Base-by-base conservation (phyloP, 1,140 invertebrate genomes). In the Sipha flava region DNA sequence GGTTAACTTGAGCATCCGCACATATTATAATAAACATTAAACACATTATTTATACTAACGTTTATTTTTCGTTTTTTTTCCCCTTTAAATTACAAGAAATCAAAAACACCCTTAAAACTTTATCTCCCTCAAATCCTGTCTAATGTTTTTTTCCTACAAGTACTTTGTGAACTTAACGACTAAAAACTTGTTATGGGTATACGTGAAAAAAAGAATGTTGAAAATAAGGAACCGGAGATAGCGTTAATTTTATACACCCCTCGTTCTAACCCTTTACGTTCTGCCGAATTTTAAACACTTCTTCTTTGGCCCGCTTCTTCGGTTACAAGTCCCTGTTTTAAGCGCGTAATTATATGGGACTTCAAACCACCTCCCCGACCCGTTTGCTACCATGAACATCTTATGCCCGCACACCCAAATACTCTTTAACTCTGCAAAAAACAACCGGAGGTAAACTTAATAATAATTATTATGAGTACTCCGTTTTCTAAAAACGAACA, bases 221-320 rank as follows among this genome's bases (percentile, higher is more conserved):
- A 77, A 59, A 59, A 77, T 59, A 59, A 77, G 73, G 73, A 77
- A 77, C 73, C 73, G 73, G 73, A 77, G 73, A 77, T 77, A 77
- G 52, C 73, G 73, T 59, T 77, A 77, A 77, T 77, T 77, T 77
- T 77, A 77, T 77, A 77, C 73, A 77, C 52, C 49, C 49, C 73
- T 77, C 23, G n/a, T 54, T 21, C 70, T 52, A 73, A 49, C 73
- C 73, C 52, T 77, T 77, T 57, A 77, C 73, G 23, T 77, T 57
- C 37, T 57, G 34, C 73, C 73, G 73, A 77, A 77, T 77, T 57
- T 77, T 77, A 77, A 77, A 77, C 52, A 59, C 73, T 47, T 70
- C 43, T 70, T 29, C 47, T 75, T 31, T 23, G 21, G n/a, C 73
- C 73, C 73, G 34, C 52, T 40, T 77, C 73, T 77, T 37, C 37